phyloP scores from a whole-genome alignment of 2,888 invertebrate species.

The Lagria hirta region DNA sequence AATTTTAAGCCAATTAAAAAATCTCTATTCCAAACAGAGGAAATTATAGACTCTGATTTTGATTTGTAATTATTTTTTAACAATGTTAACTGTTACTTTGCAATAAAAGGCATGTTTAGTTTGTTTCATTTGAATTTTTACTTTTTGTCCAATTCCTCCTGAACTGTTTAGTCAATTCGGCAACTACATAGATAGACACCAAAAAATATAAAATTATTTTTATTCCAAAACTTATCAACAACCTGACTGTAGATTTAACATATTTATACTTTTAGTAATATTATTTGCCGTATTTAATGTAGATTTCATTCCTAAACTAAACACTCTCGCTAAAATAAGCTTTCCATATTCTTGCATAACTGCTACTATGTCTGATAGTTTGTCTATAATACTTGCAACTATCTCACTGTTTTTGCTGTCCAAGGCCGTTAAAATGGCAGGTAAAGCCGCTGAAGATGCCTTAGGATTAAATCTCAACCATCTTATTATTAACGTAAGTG shows the following conservation, averaged over 20 bases:
- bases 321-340: slow-evolving; percentile 75
- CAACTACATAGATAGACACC: no score
- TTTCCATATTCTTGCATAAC: slow-evolving; percentile 85
- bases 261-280: slow-evolving; percentile 76
- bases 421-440: slow-evolving; percentile 78
- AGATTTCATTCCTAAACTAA: slow-evolving; percentile 77
- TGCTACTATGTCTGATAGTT: slow-evolving; percentile 79
- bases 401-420: slow-evolving; percentile 79
- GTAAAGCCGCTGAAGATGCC: slow-evolving; percentile 64
- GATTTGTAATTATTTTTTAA: slow-evolving; percentile 16
- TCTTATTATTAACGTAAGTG: slow-evolving; percentile 72
- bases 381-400: slow-evolving; percentile 75
- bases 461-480: slow-evolving; percentile 66
- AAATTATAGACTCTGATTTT: slow-evolving; percentile 27
- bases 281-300: slow-evolving; percentile 74
- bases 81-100: not conserved
- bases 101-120: not conserved
- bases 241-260: slow-evolving; percentile 81
- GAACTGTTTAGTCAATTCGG: no score
- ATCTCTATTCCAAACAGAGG: slow-evolving; percentile 21
- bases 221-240: slow-evolving; percentile 56
- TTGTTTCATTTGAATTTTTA: slow-evolving; percentile 1
- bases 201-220: slow-evolving; percentile 2
- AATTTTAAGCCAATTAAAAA: slow-evolving; percentile 16
- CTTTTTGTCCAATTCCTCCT: no score